Conservation (phyloP, 2,888 invertebrate genomes). For the Horisme vitalbata region DNA sequence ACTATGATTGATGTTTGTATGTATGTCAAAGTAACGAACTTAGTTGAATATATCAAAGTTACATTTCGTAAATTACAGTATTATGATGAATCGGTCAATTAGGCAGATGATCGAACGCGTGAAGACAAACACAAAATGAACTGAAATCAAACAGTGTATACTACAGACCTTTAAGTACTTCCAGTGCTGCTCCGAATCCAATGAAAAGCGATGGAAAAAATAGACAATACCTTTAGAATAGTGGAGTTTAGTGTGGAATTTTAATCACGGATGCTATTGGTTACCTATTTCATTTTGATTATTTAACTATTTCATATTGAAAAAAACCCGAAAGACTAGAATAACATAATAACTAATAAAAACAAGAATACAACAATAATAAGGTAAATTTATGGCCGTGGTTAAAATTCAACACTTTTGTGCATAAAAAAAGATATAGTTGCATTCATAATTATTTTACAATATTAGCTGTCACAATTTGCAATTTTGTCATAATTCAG, state of each 20-base stretch:
- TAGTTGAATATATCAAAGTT: conserved; percentile 6
- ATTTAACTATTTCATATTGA: neutral
- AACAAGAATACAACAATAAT: too few species aligned
- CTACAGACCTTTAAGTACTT: conserved; percentile 90
- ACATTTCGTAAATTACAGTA: conserved; percentile 15
- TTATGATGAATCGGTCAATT: conserved; percentile 10
- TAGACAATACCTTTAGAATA: conserved; percentile 31
- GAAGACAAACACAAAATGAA: neutral
- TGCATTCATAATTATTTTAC: neutral
- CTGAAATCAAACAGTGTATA: conserved; percentile 48
- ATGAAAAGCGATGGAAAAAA: conserved; percentile 65
- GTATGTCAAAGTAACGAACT: conserved; percentile 16
- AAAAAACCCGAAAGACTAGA: too few species aligned
- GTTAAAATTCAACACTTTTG: conserved; percentile 2
- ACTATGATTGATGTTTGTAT: conserved; percentile 29
- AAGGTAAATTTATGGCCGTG: neutral
- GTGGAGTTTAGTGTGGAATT: conserved; percentile 10
- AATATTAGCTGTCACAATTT: conserved; percentile 21
- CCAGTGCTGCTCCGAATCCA: conserved; percentile 86
- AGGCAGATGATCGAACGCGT: conserved; percentile 5
- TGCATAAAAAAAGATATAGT: neutral
- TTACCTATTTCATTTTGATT: neutral
- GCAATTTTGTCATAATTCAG: neutral
- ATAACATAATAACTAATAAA: too few species aligned
- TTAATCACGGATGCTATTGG: conserved; percentile 9